phyloP scores from a whole-genome alignment of 2,797 vertebrate species.

The Mallotus villosus region DNA sequence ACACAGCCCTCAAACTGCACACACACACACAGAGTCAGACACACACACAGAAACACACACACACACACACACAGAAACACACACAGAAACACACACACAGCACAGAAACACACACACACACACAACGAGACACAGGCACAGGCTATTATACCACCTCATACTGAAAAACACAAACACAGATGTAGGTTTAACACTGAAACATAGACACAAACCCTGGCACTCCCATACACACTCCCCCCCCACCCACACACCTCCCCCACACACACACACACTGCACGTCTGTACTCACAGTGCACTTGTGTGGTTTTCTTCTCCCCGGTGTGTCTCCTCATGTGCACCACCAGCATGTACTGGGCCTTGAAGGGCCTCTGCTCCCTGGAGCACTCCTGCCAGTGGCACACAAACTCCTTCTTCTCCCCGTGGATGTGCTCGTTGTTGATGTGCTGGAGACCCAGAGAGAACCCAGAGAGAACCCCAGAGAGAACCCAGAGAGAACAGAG shows the following conservation, averaged over 20 bases:
- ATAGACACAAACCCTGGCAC: neutral
- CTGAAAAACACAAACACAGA: neutral
- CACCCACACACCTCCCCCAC: too few relatives aligned
- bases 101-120: neutral
- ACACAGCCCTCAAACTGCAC: constrained; percentile 94
- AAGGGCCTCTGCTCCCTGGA: constrained; percentile 95
- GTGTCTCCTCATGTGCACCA: constrained; percentile 97
- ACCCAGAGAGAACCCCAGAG: constrained; percentile 29
- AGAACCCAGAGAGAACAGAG: neutral
- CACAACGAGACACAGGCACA: neutral
- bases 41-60: neutral
- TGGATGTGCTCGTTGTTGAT: constrained; percentile 99
- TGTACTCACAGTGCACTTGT: constrained; percentile 94
- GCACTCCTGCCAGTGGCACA: constrained; percentile 96
- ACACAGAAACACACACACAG: neutral
- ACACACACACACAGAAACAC: too few relatives aligned
- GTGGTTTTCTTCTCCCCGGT: constrained; percentile 98
- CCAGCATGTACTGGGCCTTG: constrained; percentile 99
- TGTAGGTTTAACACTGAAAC: neutral
- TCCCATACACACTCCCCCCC: neutral
- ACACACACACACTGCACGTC: neutral
- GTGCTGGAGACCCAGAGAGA: constrained; percentile 77
- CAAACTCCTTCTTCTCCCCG: constrained; percentile 98
- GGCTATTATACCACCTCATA: neutral
- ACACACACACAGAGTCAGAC: neutral